Conservation (phyloP, 2,113 vertebrate species). For the Oxyruncus cristatus region DNA sequence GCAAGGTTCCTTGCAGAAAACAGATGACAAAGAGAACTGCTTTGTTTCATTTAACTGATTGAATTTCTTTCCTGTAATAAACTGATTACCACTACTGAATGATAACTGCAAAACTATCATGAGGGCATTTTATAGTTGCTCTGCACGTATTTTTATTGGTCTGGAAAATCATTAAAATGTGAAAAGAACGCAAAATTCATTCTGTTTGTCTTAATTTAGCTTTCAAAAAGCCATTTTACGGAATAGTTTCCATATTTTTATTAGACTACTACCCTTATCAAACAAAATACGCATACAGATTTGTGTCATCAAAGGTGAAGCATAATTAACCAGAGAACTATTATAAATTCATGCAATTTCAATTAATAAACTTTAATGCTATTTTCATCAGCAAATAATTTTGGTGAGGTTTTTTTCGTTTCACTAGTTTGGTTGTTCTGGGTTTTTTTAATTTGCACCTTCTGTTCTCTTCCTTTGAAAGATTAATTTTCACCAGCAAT, state of each 20-base stretch:
- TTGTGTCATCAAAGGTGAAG: not conserved
- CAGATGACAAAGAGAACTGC: not conserved
- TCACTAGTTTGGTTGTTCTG: not conserved
- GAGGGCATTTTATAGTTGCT: not conserved
- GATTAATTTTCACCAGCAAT: not conserved
- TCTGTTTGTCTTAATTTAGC: not conserved
- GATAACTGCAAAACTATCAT: not conserved
- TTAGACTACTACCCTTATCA: not conserved
- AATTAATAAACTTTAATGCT: not conserved
- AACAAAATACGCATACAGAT: not conserved
- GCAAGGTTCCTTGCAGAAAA: not conserved
- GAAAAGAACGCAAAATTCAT: not conserved
- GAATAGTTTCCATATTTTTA: not conserved
- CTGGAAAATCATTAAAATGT: not conserved
- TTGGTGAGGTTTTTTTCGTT: not conserved
- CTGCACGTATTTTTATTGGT: not conserved
- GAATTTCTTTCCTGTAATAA: not conserved
- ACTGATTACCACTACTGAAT: not conserved
- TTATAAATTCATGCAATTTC: not conserved
- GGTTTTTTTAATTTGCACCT: not conserved
- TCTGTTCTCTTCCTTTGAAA: not conserved
- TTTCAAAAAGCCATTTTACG: not conserved
- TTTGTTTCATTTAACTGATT: not conserved
- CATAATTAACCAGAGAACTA: not conserved
- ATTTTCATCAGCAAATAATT: not conserved